Base-by-base conservation (phyloP, 2,888 invertebrate genomes). In the Dynastes maya region DNA sequence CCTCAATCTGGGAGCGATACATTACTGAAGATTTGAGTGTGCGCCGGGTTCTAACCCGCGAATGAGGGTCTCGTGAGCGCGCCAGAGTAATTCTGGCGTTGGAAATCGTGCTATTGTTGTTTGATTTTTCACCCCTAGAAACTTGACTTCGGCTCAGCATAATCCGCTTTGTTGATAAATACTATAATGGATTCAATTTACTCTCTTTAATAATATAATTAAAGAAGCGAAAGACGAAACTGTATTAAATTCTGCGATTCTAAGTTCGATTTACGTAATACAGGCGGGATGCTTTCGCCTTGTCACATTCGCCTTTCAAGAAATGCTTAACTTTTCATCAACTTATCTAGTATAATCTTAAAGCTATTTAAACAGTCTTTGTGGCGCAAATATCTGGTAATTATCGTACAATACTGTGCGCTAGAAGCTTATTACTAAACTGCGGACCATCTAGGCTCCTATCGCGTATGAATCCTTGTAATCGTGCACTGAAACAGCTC, bases 111-210 rank as follows among this genome's bases (percentile, higher is more conserved):
- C 72, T 27, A 74, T 74, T 74, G 72, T 74, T 74, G 61, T 45
- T 74, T 74, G 72, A 74, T 74, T 74, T 74, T 74, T 74, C 72
- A 61, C 72, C 27, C 45, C n/a, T 8, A 9, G 32, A 74, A 74
- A 74, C 72, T 74, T 74, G 72, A 74, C 72, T 74, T 61, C 61
- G 29, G 63, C 61, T 74, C 61, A 74, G 63, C 45, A 49, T 74
- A 61, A 74, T 74, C 72, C 61, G 72, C 72, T 74, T 74, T 74
- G 72, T 74, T 74, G 63, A 74, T 74, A 74, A 63, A 74, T 74
- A 74, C 61, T 74, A 74, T 61, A 74, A 74, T 74, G 61, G 72
- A 74, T 45, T 74, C 61, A 74, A 74, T 74, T 74, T 74, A 74
- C 61, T 74, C 27, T 74, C 72, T 61, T 74, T 22, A 61, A 74